Percentiles rank a stretch among this genome's conserved stretches.
phyloP scores from a whole-genome alignment of 2,888 invertebrate genomes.

The Scaptomyza cyrtandrae region DNA sequence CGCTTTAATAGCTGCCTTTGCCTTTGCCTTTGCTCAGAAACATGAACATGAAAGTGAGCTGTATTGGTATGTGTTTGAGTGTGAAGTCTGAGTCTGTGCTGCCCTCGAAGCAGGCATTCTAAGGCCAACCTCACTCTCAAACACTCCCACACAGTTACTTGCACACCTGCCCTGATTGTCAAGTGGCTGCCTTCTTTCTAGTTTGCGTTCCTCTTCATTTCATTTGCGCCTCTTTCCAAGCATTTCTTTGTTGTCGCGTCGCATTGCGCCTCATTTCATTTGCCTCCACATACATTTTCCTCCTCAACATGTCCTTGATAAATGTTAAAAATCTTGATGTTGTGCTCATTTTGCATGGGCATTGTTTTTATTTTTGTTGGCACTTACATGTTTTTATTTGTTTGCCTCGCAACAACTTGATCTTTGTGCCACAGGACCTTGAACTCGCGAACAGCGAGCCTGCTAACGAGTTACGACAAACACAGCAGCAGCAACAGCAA shows the following conservation, averaged over 20 bases:
- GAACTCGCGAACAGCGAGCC: slow-evolving; percentile 47
- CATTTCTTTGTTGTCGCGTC: slow-evolving; percentile 14
- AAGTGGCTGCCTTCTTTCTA: slow-evolving; percentile 43
- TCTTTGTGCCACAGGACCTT: slow-evolving; percentile 61
- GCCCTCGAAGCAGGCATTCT: slow-evolving; percentile 16
- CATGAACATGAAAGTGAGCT: not conserved
- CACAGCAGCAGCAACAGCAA: slow-evolving; percentile 26
- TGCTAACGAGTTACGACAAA: slow-evolving; percentile 46
- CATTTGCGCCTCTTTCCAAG: slow-evolving; percentile 47
- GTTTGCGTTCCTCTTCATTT: slow-evolving; percentile 54
- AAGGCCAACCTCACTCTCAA: slow-evolving; percentile 22
- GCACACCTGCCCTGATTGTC: slow-evolving; percentile 41
- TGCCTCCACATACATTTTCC: not conserved
- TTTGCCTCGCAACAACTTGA: slow-evolving; percentile 54
- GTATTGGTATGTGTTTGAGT: not conserved
- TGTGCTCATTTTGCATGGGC: slow-evolving; percentile 58
- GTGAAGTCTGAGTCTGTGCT: slow-evolving; percentile 15
- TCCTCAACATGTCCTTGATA: not conserved
- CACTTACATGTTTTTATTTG: slow-evolving; percentile 58
- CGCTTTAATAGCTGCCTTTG: slow-evolving; percentile 14
- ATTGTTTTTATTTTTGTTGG: slow-evolving; percentile 75
- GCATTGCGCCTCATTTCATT: slow-evolving; percentile 1
- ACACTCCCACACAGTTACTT: slow-evolving; percentile 7
- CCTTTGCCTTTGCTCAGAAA: not conserved
- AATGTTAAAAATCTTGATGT: slow-evolving; percentile 61